Evolutionary conservation across 1,140 invertebrate genomes (phyloP).

Genomic region (Armadillidium nasatum): DNA sequence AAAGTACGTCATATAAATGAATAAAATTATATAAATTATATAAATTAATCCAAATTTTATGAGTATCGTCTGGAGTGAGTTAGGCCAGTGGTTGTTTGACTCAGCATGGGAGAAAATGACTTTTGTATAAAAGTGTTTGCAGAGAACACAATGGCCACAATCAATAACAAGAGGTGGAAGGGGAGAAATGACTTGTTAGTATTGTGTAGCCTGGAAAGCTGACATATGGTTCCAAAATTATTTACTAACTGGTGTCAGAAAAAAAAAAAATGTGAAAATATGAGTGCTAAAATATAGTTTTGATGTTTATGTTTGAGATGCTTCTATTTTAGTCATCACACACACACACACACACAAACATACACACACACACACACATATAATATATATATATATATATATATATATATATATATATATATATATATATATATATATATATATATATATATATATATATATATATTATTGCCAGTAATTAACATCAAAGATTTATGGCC

Average conservation of each 20-base stretch:
- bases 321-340: no score
- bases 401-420: no score
- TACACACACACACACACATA: no score
- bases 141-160: not conserved
- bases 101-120: not conserved
- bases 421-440: not conserved
- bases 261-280: not conserved
- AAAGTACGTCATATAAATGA: no score
- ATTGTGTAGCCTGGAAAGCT: not conserved
- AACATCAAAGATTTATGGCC: no score
- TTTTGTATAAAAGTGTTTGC: not conserved
- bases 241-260: not conserved
- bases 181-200: not conserved
- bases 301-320: no score
- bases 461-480: not conserved
- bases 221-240: conserved; percentile 1
- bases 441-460: not conserved
- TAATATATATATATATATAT: no score
- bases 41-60: no score
- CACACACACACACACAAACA: no score
- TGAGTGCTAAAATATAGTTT: not conserved
- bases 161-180: not conserved
- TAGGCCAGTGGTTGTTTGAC: not conserved
- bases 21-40: no score
- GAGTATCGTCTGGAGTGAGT: no score